These are phyloP conservation scores for Drosophila melanogaster DNA, from an alignment of 1,140 invertebrate species.

Conservation along the genomic window DNA sequence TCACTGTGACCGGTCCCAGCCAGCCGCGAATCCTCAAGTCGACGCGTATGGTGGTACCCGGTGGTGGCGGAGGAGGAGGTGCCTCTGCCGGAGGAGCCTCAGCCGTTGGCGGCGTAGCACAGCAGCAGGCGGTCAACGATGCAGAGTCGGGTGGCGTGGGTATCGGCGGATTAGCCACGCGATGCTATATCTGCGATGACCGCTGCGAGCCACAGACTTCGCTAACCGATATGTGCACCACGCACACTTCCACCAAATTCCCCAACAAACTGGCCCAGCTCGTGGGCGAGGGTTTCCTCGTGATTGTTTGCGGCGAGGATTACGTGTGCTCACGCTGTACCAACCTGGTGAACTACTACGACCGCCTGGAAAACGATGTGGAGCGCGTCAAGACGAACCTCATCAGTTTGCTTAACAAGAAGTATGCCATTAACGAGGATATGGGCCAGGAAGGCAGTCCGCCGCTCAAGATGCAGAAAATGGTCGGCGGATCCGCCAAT, in stretches of 20 bases:
- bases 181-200: slow-evolving; percentile 83
- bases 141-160: slow-evolving; percentile 24
- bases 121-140: slow-evolving; percentile 57
- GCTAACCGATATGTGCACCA: slow-evolving; percentile 76
- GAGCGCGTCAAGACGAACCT: slow-evolving; percentile 80
- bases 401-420: slow-evolving; percentile 80
- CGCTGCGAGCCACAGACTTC: slow-evolving; percentile 59
- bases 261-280: slow-evolving; percentile 83
- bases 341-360: slow-evolving; percentile 82
- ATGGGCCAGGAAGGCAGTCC: slow-evolving; percentile 52
- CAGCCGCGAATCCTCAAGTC: slow-evolving; percentile 80
- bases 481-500: slow-evolving; percentile 57
- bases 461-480: slow-evolving; percentile 78
- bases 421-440: slow-evolving; percentile 83
- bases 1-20: slow-evolving; percentile 80
- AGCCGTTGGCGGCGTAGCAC: slow-evolving; percentile 18
- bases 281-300: slow-evolving; percentile 82
- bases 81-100: slow-evolving; percentile 1
- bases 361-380: slow-evolving; percentile 81
- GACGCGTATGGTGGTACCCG: slow-evolving; percentile 56
- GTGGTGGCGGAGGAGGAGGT: slow-evolving; percentile 41
- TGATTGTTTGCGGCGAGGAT: slow-evolving; percentile 81
- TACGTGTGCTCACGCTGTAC: slow-evolving; percentile 83
- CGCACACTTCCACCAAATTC: slow-evolving; percentile 80
- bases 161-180: slow-evolving; percentile 35